Base-by-base conservation (phyloP, 2,797 vertebrate species). In the Microcaecilia unicolor region DNA sequence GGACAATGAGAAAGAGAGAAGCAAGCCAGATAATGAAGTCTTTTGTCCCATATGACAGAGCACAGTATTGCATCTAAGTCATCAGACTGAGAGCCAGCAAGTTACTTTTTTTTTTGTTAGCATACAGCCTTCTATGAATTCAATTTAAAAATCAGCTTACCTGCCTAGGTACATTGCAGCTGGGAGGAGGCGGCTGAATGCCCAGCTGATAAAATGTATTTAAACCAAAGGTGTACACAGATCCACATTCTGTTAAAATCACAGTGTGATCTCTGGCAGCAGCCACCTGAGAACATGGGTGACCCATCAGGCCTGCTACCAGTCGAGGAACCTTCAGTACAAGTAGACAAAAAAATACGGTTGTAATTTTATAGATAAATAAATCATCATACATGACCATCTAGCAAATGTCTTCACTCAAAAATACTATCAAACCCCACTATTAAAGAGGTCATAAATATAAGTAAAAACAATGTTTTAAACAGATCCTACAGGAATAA, bases 261-360 rank as follows among this genome's bases (percentile, higher is more conserved):
- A 95, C 83, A 1, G 94, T 98, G 69, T 99, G 96, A 78, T 98
- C 94, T 71, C 92, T 87, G 38, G 93, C 93, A 41, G 91, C 94
- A 25, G 93, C 90, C 48, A 98, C 83, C 50, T 91, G 91, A 28
- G 84, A 82, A 70, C 92, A 94, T 48, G 82, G 87, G 58, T 97
- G 89, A 49, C 76, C 83, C 69, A 67, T 64, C 31, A 99, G 78
- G 42, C 88, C 88, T 72, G 98, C 89, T 32, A 98, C 90, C 44
- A 94, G 73, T 33, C 90, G 86, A 27, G 96, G 94, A 58, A 98
- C 64, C 93, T 98, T 52, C 9, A 42, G 38, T 6, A 31, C n/a
- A n/a, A n/a, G n/a, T n/a, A n/a, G n/a, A n/a, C n/a, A n/a, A n/a
- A n/a, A n/a, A n/a, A n/a, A n/a, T 8, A n/a, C n/a, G n/a, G n/a